These are phyloP conservation scores for Crocodylus rhombifer DNA, from an alignment of 2,797 vertebrate genomes.

Conservation along the genomic window DNA sequence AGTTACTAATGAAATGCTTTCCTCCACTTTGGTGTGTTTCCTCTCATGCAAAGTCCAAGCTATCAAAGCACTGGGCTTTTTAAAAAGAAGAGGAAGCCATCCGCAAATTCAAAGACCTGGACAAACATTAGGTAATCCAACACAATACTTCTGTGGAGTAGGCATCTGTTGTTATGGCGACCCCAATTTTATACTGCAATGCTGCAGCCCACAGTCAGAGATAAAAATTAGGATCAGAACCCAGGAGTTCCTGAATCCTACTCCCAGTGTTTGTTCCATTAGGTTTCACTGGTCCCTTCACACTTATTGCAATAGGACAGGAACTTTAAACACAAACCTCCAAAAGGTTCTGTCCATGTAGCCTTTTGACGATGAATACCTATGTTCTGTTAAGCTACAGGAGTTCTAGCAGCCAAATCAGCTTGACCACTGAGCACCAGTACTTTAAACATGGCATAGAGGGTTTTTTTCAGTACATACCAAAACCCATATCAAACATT, in stretches of 20 bases:
- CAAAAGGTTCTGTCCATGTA: not conserved
- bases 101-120: not conserved
- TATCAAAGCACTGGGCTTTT: not conserved
- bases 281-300: not conserved
- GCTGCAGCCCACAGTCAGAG: not conserved
- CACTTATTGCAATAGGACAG: not conserved
- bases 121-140: not conserved
- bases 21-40: not conserved
- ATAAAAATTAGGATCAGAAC: not conserved
- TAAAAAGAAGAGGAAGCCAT: not conserved
- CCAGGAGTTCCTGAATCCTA: not conserved
- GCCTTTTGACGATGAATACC: not conserved
- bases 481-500: conserved; percentile 99
- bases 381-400: not conserved
- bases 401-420: not conserved
- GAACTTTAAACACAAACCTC: not conserved
- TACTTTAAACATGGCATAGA: not conserved
- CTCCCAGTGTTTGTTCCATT: not conserved
- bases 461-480: conserved; percentile 80
- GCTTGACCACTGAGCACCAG: not conserved
- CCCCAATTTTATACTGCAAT: not conserved
- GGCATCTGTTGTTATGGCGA: not conserved
- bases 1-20: not conserved
- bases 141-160: not conserved
- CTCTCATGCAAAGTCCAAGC: not conserved